Evolutionary conservation across 2,888 invertebrate genomes (phyloP).

Genomic region (Artemia sp.): DNA sequence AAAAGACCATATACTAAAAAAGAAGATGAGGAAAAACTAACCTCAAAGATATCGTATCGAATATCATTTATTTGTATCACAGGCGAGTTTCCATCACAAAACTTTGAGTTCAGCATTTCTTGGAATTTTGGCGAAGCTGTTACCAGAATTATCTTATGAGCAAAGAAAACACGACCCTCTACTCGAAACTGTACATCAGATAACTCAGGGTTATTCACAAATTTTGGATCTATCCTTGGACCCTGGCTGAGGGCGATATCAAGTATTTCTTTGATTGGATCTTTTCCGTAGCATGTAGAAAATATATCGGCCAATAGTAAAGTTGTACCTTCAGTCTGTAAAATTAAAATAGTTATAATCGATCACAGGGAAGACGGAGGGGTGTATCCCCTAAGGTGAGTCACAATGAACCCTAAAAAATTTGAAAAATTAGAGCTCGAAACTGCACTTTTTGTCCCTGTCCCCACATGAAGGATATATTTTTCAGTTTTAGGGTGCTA

Average conservation of each 20-base stretch:
- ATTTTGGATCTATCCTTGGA: constrained; percentile 73
- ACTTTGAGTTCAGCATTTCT: constrained; percentile 60
- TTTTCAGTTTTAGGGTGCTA: too few species aligned
- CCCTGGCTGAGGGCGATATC: constrained; percentile 38
- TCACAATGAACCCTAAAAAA: too few species aligned
- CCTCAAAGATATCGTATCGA: constrained; percentile 79
- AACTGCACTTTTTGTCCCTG: too few species aligned
- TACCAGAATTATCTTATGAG: constrained; percentile 80
- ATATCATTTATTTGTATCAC: constrained; percentile 83
- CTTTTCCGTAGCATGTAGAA: constrained; percentile 74
- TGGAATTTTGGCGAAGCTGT: constrained; percentile 71
- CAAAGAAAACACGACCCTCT: constrained; percentile 75
- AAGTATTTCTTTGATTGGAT: constrained; percentile 56
- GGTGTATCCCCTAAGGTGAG: too few species aligned
- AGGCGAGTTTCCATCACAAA: constrained; percentile 55
- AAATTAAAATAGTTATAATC: constrained; percentile 24
- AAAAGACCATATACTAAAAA: too few species aligned
- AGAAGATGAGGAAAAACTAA: constrained; percentile 30
- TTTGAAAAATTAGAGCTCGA: too few species aligned
- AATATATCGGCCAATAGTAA: constrained; percentile 70
- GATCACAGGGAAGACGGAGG: too few species aligned
- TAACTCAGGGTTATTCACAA: constrained; percentile 80
- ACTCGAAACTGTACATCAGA: constrained; percentile 83
- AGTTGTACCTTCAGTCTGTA: constrained; percentile 70
- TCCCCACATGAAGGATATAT: too few species aligned